These are phyloP conservation scores for Setipinna tenuifilis DNA, from an alignment of 2,797 vertebrate genomes.

Conservation along the genomic window DNA sequence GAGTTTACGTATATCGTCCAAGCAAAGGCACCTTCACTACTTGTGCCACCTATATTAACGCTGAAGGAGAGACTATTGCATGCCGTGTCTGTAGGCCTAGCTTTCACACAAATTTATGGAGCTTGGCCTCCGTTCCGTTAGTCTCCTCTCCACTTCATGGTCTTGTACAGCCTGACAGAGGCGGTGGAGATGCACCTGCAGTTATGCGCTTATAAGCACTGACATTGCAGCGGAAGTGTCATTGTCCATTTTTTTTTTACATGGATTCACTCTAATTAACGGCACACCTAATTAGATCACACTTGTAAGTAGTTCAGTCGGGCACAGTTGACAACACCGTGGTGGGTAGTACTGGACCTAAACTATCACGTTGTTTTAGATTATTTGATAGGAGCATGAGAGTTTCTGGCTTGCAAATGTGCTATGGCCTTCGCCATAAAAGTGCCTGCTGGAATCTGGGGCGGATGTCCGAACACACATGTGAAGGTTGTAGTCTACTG, in stretches of 20 bases:
- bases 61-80: background rate
- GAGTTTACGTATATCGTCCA: background rate
- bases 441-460: background rate
- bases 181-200: background rate
- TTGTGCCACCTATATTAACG: background rate
- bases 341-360: background rate
- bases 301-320: background rate
- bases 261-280: background rate
- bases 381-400: background rate
- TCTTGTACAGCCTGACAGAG: background rate
- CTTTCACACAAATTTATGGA: background rate
- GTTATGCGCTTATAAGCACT: background rate
- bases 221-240: slow-evolving; percentile 1
- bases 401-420: background rate
- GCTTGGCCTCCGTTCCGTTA: background rate
- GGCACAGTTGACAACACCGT: background rate
- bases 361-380: background rate
- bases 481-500: background rate
- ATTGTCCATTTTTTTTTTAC: background rate
- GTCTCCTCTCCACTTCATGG: background rate
- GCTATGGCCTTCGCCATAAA: background rate
- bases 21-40: background rate
- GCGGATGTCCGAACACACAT: background rate
- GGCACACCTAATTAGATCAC: background rate
- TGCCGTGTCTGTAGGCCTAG: background rate